Evolutionary conservation across 2,797 vertebrate genomes (phyloP).

Genomic region (Notoglanidium macrostoma): DNA sequence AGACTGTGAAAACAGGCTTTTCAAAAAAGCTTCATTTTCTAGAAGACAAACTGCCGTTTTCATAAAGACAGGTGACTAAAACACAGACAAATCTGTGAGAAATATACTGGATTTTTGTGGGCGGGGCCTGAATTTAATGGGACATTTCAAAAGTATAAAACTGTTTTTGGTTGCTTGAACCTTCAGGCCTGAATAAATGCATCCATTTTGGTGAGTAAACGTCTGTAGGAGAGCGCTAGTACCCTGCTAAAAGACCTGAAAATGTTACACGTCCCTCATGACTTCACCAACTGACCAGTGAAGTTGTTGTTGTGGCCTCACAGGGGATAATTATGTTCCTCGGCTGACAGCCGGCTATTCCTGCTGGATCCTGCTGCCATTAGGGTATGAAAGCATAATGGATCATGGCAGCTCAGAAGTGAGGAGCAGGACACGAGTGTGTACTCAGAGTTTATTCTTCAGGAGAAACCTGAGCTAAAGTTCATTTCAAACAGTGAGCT

Average conservation of each 20-base stretch:
- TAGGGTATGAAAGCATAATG: not conserved
- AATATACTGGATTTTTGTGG: too few relatives aligned
- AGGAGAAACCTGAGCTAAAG: not conserved
- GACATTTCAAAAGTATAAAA: not conserved
- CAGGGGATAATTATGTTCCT: constrained; percentile 14
- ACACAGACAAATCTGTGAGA: not conserved
- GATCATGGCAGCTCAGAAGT: not conserved
- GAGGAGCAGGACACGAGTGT: not conserved
- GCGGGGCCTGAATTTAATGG: not conserved
- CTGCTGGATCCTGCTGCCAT: not conserved
- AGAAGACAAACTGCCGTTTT: not conserved
- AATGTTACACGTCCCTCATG: not conserved
- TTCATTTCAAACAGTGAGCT: not conserved
- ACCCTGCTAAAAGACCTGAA: not conserved
- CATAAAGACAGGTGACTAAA: not conserved
- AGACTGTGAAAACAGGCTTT: too few relatives aligned
- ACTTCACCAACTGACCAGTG: not conserved
- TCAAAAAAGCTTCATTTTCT: not conserved
- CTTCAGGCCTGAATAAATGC: not conserved
- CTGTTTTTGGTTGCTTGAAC: not conserved
- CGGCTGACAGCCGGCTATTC: not conserved
- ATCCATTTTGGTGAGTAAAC: not conserved
- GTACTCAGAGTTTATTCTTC: not conserved
- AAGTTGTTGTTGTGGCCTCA: not conserved
- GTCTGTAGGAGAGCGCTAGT: not conserved